A percentile compares a stretch with the other conserved stretches of the same genome.
phyloP scores from a whole-genome alignment of 2,888 invertebrate genomes.

The Eudasyphora cyanicolor region DNA sequence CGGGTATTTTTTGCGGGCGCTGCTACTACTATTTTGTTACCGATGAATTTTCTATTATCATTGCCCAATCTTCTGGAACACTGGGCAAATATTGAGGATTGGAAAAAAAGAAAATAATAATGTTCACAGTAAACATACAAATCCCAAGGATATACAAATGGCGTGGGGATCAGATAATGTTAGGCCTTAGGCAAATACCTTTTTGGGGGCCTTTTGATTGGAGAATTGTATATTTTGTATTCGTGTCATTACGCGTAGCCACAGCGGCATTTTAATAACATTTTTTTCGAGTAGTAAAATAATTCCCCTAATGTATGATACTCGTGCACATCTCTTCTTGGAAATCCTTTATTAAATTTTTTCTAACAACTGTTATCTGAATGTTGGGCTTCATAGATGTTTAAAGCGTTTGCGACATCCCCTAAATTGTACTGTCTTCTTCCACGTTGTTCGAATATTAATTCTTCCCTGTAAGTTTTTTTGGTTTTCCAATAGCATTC shows the following conservation, averaged over 20 bases:
- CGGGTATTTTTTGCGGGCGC: conserved; percentile 12
- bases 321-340: too few relatives aligned
- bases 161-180: not conserved
- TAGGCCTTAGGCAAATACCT: not conserved
- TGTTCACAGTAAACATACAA: not conserved
- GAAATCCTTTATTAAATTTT: too few relatives aligned
- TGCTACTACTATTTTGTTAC: conserved; percentile 20
- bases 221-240: too few relatives aligned
- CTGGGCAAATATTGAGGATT: conserved; percentile 32
- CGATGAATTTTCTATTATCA: conserved; percentile 48
- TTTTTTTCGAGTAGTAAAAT: too few relatives aligned
- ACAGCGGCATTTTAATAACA: too few relatives aligned
- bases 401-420: not conserved
- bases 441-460: not conserved
- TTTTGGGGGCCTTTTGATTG: not conserved
- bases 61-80: conserved; percentile 60
- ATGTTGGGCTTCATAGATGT: too few relatives aligned
- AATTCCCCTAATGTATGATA: too few relatives aligned
- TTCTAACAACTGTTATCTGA: too few relatives aligned
- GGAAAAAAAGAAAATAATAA: not conserved
- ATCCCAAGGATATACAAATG: not conserved
- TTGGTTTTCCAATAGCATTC: not conserved
- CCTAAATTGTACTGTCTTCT: not conserved
- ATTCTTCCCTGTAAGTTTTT: not conserved
- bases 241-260: too few relatives aligned